phyloP scores from a whole-genome alignment of 2,797 vertebrate genomes.

The Mormyrops attenuatus region DNA sequence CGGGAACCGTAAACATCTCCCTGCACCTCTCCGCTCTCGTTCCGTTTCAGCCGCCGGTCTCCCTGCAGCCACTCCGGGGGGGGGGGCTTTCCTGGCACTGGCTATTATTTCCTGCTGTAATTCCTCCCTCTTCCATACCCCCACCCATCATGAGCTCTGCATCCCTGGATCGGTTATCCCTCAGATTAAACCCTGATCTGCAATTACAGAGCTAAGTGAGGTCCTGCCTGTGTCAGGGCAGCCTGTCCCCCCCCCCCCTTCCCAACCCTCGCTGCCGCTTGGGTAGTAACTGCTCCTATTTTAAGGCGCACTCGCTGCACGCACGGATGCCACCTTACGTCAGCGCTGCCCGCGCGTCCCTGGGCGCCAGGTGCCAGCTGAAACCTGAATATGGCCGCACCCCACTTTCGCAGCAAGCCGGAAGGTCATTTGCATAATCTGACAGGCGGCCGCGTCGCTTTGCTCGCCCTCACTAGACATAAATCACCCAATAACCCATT shows the following conservation, averaged over 20 bases:
- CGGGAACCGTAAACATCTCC: not conserved
- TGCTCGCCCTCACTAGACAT: not conserved
- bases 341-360: not conserved
- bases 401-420: not conserved
- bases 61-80: not conserved
- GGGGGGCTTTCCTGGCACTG: not conserved
- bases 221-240: conserved; percentile 22
- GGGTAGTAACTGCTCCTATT: conserved; percentile 22
- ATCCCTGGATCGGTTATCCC: conserved; percentile 20
- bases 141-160: conserved; percentile 6
- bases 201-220: conserved; percentile 31
- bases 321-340: not conserved
- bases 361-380: not conserved
- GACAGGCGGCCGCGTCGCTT: not conserved
- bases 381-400: not conserved
- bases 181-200: conserved; percentile 30
- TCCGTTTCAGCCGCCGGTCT: not conserved
- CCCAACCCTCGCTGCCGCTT: not conserved
- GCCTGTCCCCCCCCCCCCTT: not conserved
- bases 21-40: not conserved
- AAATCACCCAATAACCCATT: not conserved
- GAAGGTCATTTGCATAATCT: not conserved
- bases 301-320: not conserved
- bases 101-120: conserved; percentile 24
- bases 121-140: conserved; percentile 7